Evolutionary conservation across 2,888 invertebrate genomes (phyloP).

Genomic region (Hypolimnas misippus): DNA sequence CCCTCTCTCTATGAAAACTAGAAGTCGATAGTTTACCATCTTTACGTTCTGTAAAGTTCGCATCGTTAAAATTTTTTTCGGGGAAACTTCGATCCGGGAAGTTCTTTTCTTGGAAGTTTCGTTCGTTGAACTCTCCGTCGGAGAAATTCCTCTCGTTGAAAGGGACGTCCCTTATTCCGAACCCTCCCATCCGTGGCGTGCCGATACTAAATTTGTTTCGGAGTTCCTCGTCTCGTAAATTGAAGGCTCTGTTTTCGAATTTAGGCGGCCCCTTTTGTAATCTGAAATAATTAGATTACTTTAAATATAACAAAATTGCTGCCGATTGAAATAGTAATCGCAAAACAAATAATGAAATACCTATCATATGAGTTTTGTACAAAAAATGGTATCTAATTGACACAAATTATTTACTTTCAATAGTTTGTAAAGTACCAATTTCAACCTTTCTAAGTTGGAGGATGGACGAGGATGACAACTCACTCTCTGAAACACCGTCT

Average conservation of each 20-base stretch:
- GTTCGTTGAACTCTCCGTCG: conserved; percentile 74
- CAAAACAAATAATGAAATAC: no score
- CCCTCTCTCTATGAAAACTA: conserved; percentile 75
- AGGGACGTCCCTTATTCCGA: conserved; percentile 76
- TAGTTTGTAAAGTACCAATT: no score
- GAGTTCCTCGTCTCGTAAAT: conserved; percentile 73
- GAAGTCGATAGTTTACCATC: conserved; percentile 78
- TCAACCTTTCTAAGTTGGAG: no score
- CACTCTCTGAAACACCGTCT: conserved; percentile 77
- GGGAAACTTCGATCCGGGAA: conserved; percentile 67
- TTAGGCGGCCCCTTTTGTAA: conserved; percentile 65
- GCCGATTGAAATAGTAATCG: neutral
- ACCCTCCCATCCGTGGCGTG: conserved; percentile 78
- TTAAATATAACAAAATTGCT: neutral
- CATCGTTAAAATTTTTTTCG: conserved; percentile 59
- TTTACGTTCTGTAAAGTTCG: conserved; percentile 65
- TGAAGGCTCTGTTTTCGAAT: conserved; percentile 75
- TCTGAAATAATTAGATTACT: conserved; percentile 52
- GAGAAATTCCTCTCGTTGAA: conserved; percentile 74
- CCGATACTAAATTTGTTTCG: conserved; percentile 76
- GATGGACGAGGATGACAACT: no score
- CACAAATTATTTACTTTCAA: no score
- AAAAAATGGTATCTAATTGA: no score
- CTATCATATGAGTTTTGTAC: no score
- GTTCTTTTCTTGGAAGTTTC: conserved; percentile 67